A percentile compares a stretch with the other conserved stretches of the same genome.
Evolutionary conservation across 2,888 invertebrate species (phyloP).

Genomic region (Dryococelus australis): DNA sequence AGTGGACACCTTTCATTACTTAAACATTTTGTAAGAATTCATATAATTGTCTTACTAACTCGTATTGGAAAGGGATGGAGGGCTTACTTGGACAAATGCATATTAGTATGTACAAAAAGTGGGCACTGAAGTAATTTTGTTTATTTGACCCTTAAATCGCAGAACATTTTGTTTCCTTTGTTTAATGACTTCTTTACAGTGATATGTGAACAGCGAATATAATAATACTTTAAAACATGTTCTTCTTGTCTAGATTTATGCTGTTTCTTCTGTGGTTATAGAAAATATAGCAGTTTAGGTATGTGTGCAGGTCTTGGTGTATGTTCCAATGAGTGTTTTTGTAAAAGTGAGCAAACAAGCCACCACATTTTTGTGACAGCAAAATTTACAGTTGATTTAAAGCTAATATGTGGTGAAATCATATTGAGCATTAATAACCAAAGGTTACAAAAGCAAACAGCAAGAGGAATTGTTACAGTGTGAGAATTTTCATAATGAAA

Average conservation of each 20-base stretch:
- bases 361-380: not conserved
- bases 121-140: no score
- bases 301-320: not conserved
- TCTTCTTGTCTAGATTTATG: not conserved
- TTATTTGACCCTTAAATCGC: no score
- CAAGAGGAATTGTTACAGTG: not conserved
- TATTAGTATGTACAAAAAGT: no score
- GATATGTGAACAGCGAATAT: not conserved
- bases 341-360: not conserved
- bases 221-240: not conserved
- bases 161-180: not conserved
- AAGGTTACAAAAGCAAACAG: slow-evolving; percentile 5
- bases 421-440: not conserved
- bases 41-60: no score
- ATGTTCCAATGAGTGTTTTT: not conserved
- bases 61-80: no score
- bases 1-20: no score
- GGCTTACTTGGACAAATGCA: no score
- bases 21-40: no score
- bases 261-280: not conserved
- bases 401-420: not conserved
- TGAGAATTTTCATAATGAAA: not conserved
- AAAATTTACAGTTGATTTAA: not conserved
- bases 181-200: not conserved
- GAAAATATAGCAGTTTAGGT: not conserved